Evolutionary conservation across 2,113 vertebrate genomes (phyloP).

Genomic region (Nymphicus hollandicus): DNA sequence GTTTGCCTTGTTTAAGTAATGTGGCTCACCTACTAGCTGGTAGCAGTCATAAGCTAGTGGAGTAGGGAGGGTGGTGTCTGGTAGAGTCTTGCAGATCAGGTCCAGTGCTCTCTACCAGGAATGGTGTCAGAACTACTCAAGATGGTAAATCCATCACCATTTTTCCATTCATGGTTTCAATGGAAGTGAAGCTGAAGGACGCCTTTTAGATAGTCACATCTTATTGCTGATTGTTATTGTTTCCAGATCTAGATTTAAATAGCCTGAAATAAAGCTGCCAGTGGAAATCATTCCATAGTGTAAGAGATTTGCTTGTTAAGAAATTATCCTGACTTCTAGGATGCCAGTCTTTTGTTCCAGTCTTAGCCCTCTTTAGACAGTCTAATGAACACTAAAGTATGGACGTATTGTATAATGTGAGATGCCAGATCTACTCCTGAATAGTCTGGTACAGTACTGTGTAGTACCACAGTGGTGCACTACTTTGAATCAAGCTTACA

Average conservation of each 20-base stretch:
- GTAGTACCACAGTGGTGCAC: neutral
- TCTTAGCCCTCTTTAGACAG: neutral
- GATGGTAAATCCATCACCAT: neutral
- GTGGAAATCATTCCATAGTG: neutral
- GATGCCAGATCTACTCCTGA: neutral
- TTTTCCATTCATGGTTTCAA: neutral
- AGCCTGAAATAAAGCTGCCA: neutral
- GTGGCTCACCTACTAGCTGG: neutral
- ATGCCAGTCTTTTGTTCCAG: neutral
- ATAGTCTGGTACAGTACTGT: neutral
- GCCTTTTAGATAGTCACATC: neutral
- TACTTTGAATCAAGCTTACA: neutral
- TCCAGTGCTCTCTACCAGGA: neutral
- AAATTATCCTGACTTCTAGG: neutral
- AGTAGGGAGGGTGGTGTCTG: neutral
- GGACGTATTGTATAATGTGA: neutral
- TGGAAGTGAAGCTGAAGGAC: neutral
- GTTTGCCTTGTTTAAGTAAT: neutral
- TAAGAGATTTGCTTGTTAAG: neutral
- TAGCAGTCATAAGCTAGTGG: neutral
- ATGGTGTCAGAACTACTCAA: neutral
- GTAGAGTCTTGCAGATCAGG: neutral
- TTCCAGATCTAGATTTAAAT: neutral
- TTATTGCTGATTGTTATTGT: neutral
- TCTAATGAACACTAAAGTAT: neutral